Percentiles rank a stretch among this genome's conserved stretches.
Evolutionary conservation across 2,113 vertebrate genomes (phyloP).

Genomic region (Chascanopsetta lugubris): DNA sequence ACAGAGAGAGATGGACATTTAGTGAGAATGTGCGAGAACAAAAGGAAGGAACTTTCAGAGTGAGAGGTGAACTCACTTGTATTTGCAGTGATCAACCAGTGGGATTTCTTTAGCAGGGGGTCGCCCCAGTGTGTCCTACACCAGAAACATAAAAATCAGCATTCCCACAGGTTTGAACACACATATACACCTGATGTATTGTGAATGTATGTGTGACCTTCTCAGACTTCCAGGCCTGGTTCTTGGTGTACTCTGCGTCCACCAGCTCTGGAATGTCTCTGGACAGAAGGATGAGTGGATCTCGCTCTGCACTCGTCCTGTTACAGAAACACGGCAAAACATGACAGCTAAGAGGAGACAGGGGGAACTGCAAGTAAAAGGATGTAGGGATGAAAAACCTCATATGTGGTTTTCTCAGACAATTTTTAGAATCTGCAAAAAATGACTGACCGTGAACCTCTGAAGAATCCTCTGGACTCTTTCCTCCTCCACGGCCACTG

Average conservation of each 20-base stretch:
- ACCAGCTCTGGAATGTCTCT: slow-evolving; percentile 90
- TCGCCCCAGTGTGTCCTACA: slow-evolving; percentile 92
- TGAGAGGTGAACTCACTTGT: slow-evolving; percentile 86
- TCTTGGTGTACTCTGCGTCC: slow-evolving; percentile 97
- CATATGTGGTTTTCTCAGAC: too few species aligned
- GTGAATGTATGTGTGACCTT: slow-evolving; percentile 78
- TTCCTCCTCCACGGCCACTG: slow-evolving; percentile 96
- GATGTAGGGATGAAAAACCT: too few species aligned
- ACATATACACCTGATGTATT: too few species aligned
- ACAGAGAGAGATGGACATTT: too few species aligned
- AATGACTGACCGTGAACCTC: slow-evolving; percentile 91
- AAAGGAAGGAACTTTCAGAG: too few species aligned
- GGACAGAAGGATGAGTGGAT: slow-evolving; percentile 95
- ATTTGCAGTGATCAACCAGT: slow-evolving; percentile 95
- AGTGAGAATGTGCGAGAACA: too few species aligned
- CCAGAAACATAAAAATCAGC: slow-evolving; percentile 21
- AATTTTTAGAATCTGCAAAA: background rate
- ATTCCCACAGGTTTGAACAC: background rate
- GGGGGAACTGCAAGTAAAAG: background rate
- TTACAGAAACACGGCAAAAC: background rate
- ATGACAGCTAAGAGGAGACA: background rate
- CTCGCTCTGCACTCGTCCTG: slow-evolving; percentile 95
- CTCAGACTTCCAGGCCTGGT: slow-evolving; percentile 99
- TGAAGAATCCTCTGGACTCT: slow-evolving; percentile 91
- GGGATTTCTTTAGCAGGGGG: slow-evolving; percentile 94